Base-by-base conservation (phyloP, 2,888 invertebrate species). In the Cheilosia urbana region DNA sequence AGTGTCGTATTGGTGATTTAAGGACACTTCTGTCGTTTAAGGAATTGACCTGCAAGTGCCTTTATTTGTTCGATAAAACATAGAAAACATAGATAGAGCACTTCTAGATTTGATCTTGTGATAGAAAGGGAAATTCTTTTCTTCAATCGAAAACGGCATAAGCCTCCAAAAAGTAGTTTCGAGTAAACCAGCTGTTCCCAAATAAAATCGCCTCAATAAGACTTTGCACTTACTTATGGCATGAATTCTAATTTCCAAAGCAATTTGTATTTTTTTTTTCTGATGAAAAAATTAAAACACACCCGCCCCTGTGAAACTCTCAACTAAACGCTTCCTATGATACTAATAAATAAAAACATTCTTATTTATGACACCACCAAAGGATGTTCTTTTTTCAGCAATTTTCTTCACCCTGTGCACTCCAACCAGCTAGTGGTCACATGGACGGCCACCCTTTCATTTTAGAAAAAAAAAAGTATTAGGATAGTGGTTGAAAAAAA, bases 301-400 rank as follows among this genome's bases (percentile, higher is more conserved):
- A n/a, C 19, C 11, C 34, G 2, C 21, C 24, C 4, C 45, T 37
- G 76, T 65, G 60, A 58, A 76, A 60, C 57, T 24, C 13, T 30
- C 68, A 81, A 62, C 62, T 81, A 63, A 62, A 80, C 11, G 13
- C 15, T n/a, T 24, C 19, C 45, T 15, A 42, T 53, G 17, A 65
- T 51, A 72, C 58, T 57, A 34, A 63, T 63, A 57, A 71, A 51
- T 65, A 80, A 27, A 65, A 62, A 37, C 69, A 69, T 71, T 71
- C 27, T 17, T 30, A 63, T 69, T 77, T 57, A 77, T 77, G n/a
- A 60, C 45, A 11, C 72, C 66, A 42, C 57, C 37, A 47, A 47
- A 58, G 51, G 68, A 62, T 51, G 13, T 13, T 9, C 7, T 73
- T 53, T 62, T 77, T 68, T 77, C 17, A 55, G 42, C 57, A 60